phyloP scores from a whole-genome alignment of 2,113 vertebrate genomes.

The Poeciliopsis turrubarensis region DNA sequence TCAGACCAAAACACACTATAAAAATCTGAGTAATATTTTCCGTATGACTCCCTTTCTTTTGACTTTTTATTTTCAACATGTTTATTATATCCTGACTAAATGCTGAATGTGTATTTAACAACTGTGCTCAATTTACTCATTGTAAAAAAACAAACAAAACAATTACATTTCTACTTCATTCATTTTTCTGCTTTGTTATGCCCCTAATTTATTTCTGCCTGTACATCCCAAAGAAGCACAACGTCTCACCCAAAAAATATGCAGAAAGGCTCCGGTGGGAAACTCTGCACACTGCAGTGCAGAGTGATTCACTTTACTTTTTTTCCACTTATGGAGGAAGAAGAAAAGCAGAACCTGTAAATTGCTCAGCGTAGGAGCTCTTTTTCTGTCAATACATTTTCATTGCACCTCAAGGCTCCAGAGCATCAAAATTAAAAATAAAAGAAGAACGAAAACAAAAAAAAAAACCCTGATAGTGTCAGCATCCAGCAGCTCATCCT shows the following conservation, averaged over 20 bases:
- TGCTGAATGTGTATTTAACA: not conserved
- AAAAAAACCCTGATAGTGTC: constrained; percentile 49
- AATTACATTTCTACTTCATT: constrained; percentile 20
- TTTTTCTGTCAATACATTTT: constrained; percentile 61
- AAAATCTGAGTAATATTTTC: not conserved
- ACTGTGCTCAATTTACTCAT: not conserved
- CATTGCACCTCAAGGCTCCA: constrained; percentile 24
- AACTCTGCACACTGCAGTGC: constrained; percentile 31
- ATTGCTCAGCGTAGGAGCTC: constrained; percentile 53
- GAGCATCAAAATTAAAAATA: constrained; percentile 53
- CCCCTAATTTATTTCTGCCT: constrained; percentile 14
- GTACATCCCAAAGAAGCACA: constrained; percentile 16
- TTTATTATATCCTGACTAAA: not conserved
- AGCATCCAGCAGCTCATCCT: constrained; percentile 55
- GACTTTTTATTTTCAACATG: not conserved
- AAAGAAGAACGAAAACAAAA: too few species aligned
- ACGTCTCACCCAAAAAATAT: constrained; percentile 17
- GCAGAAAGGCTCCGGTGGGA: constrained; percentile 21
- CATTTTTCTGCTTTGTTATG: constrained; percentile 27
- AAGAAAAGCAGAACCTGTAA: constrained; percentile 40
- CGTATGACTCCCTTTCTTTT: not conserved
- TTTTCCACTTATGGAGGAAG: constrained; percentile 16
- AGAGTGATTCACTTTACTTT: constrained; percentile 52
- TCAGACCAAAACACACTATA: not conserved
- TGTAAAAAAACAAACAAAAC: constrained; percentile 3